Conservation (phyloP, 2,888 invertebrate genomes). For the Parapristionchus giblindavisi region DNA sequence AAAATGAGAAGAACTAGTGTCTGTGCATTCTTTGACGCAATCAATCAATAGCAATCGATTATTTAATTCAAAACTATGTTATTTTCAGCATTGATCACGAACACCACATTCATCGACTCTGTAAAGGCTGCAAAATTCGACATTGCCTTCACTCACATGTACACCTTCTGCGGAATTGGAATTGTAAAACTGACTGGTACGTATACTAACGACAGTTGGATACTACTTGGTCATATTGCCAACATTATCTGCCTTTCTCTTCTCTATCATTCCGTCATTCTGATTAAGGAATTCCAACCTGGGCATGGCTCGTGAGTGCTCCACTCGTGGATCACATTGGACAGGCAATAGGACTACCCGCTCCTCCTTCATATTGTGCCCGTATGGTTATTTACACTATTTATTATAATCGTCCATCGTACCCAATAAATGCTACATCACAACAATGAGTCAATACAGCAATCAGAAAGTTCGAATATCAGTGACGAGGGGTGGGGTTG, state of each 20-base stretch:
- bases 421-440: too few relatives aligned
- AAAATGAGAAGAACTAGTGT: not conserved
- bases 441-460: too few relatives aligned
- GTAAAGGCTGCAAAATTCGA: conserved; percentile 25
- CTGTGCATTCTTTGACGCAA: too few relatives aligned
- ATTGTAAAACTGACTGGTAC: conserved; percentile 14
- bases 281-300: conserved; percentile 23
- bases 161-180: conserved; percentile 27
- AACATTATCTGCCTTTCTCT: not conserved
- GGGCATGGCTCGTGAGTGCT: conserved; percentile 23
- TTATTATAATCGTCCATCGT: not conserved
- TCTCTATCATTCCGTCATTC: too few relatives aligned
- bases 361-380: conserved; percentile 31
- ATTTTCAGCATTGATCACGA: conserved; percentile 20
- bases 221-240: not conserved
- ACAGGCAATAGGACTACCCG: conserved; percentile 29
- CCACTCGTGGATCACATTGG: conserved; percentile 32
- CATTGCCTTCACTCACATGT: conserved; percentile 33
- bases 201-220: not conserved
- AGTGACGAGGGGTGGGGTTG: not conserved
- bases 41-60: too few relatives aligned
- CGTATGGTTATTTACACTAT: not conserved
- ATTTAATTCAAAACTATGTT: not conserved
- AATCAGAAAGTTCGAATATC: not conserved
- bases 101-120: conserved; percentile 3